Evolutionary conservation across 2,888 invertebrate species (phyloP).

Genomic region (Xestia c-nigrum): DNA sequence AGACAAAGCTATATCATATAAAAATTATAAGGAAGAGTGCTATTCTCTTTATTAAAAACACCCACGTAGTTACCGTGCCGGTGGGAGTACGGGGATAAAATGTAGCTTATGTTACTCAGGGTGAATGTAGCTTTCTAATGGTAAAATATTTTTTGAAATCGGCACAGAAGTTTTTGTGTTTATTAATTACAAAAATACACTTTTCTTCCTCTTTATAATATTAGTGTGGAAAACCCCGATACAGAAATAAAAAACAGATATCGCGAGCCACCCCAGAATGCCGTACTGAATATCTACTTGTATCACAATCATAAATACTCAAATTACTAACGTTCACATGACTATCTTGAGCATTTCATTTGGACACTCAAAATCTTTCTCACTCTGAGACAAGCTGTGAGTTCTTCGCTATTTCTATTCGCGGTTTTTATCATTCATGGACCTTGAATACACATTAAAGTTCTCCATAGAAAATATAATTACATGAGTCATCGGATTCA

Average conservation of each 20-base stretch:
- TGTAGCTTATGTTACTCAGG: no score
- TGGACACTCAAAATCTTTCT: background rate
- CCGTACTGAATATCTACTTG: background rate
- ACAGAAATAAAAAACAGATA: background rate
- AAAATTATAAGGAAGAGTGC: background rate
- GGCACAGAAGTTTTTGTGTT: no score
- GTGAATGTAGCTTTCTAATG: no score
- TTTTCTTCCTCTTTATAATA: no score
- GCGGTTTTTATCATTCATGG: background rate
- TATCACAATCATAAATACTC: background rate
- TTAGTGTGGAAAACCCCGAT: no score
- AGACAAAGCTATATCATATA: background rate
- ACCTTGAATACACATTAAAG: background rate
- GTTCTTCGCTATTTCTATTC: background rate
- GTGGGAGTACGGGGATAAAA: no score
- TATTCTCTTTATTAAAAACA: background rate
- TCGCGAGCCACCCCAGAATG: background rate
- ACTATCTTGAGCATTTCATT: background rate
- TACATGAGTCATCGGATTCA: background rate
- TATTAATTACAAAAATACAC: no score
- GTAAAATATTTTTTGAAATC: no score
- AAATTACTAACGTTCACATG: background rate
- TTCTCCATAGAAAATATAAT: slow-evolving; percentile 1
- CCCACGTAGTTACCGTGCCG: no score
- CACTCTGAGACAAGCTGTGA: background rate